Evolutionary conservation across 2,888 invertebrate species (phyloP).

Genomic region (Pegoplata infirma): DNA sequence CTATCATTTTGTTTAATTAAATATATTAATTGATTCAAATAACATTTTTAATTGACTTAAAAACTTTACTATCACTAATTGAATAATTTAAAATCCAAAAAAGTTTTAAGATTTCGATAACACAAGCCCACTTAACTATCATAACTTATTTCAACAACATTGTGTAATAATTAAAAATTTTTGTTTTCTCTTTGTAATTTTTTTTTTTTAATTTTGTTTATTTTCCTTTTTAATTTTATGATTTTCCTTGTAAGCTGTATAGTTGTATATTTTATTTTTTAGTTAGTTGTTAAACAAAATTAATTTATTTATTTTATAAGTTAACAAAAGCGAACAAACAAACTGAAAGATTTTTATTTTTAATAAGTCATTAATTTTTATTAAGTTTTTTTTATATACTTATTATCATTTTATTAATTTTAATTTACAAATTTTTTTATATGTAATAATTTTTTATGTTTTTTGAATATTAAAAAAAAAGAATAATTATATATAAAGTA

Average conservation of each 20-base stretch:
- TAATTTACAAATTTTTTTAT: constrained; percentile 4
- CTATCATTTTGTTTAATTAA: too few species aligned
- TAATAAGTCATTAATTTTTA: constrained; percentile 42
- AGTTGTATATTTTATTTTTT: constrained; percentile 31
- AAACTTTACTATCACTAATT: too few species aligned
- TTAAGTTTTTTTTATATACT: constrained; percentile 28
- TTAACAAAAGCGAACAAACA: constrained; percentile 30
- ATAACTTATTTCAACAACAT: too few species aligned
- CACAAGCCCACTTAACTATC: too few species aligned
- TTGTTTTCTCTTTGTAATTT: too few species aligned
- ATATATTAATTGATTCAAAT: too few species aligned
- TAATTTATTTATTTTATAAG: constrained; percentile 42
- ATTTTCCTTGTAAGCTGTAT: constrained; percentile 13
- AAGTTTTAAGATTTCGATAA: too few species aligned
- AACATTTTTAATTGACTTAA: too few species aligned
- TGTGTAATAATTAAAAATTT: too few species aligned
- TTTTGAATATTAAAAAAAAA: constrained; percentile 1
- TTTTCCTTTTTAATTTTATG: neutral
- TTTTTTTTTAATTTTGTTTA: constrained; percentile 2
- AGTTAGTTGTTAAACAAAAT: constrained; percentile 6
- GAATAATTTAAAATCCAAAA: too few species aligned
- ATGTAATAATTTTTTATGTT: constrained; percentile 2
- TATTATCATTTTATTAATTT: constrained; percentile 3
- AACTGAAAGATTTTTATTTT: constrained; percentile 47
- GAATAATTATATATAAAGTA: neutral